Percentiles rank a stretch among this genome's conserved stretches.
phyloP scores from a whole-genome alignment of 2,113 vertebrate species.

The Cyanoderma ruficeps region DNA sequence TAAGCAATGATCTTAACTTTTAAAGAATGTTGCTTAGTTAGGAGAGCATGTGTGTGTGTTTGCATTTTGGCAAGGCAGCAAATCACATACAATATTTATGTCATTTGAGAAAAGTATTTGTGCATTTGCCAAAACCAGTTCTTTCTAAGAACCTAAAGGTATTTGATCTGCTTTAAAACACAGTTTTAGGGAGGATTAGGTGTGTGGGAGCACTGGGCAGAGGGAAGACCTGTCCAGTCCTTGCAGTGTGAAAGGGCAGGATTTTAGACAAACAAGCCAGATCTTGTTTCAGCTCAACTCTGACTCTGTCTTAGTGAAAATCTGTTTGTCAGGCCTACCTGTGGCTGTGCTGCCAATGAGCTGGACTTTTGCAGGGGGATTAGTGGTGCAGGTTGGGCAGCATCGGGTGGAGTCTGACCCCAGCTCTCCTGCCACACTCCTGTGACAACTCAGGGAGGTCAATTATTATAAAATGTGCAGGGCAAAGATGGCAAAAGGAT shows the following conservation, averaged over 20 bases:
- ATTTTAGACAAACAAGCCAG: background rate
- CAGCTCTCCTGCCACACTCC: background rate
- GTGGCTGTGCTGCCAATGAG: background rate
- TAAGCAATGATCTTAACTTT: background rate
- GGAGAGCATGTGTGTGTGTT: background rate
- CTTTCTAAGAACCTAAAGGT: background rate
- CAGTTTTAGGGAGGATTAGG: background rate
- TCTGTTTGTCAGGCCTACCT: background rate
- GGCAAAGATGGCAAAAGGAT: background rate
- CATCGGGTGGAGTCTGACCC: rapidly evolving
- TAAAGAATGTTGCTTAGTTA: conserved; percentile 14
- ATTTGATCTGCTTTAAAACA: background rate
- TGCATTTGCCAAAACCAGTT: background rate
- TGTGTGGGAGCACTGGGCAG: background rate
- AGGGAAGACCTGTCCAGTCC: background rate
- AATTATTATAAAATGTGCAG: background rate
- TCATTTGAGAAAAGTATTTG: conserved; percentile 4
- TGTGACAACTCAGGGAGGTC: background rate
- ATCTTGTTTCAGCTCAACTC: background rate
- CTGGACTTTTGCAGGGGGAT: background rate
- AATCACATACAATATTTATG: conserved; percentile 9
- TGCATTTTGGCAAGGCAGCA: conserved; percentile 41
- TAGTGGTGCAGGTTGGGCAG: background rate
- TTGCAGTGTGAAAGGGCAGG: background rate
- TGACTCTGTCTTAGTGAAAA: background rate